Base-by-base conservation (phyloP, 1,140 invertebrate species). In the Euborellia annulipes region DNA sequence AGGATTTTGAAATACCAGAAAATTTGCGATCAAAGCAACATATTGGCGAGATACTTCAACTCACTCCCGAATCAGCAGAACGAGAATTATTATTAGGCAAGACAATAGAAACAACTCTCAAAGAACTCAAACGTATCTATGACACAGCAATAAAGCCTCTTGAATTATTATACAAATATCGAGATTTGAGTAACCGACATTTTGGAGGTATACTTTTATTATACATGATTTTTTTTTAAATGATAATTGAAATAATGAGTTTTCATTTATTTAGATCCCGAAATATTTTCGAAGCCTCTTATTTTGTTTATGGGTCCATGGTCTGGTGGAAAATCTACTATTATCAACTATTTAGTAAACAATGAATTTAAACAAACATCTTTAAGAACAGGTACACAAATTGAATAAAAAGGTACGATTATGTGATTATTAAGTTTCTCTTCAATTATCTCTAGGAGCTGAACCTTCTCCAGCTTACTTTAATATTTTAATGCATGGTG, bases 291-390 rank as follows among this genome's bases (percentile, higher is more conserved):
- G 0, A 94, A 93, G 61, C 90, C 91, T 7, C 65, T 94, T 56
- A 73, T 94, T 36, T 64, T 95, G 0, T 90, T 95, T 55, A 85
- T 94, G 81, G 90, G 91, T 30, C 89, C 90, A 18, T 94, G 89
- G 87, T 91, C 86, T 56, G 87, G 88, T 50, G 91, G 91, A 52
- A 95, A 95, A 67, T 92, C 89, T 3, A 84, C 85, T 8, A 88
- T 94, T 50, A 79, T 94, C 41, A 95, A 95, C 65, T 95, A 94
- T 67, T 67, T 95, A 40, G 70, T 90, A 13, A 82, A 88, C 47
- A 79, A 83, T 50, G 86, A 94, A 62, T 85, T 82, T 59, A 85
- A 78, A 3, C 71, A 79, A 52, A 77, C 76, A 57, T 78, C 88
- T 41, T 64, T 92, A 51, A 76, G 84, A 67, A 88, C 87, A 62